phyloP scores from a whole-genome alignment of 2,888 invertebrate genomes.

The Spodoptera picta region DNA sequence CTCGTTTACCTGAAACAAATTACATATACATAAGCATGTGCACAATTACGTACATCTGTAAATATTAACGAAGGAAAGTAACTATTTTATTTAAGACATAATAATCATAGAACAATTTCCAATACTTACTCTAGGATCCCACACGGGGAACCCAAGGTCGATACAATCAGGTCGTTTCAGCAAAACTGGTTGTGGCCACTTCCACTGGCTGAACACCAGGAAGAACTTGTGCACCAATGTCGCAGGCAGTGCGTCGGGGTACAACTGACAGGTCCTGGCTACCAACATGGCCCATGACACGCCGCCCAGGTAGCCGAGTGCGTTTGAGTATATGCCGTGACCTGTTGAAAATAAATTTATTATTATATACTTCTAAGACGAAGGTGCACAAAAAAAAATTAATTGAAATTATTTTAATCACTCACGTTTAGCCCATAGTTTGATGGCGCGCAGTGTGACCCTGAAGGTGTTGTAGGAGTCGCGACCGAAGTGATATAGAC shows the following conservation, averaged over 20 bases:
- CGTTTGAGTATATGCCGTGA: no score
- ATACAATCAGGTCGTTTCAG: slow-evolving; percentile 97
- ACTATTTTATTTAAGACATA: no score
- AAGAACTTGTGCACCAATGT: slow-evolving; percentile 84
- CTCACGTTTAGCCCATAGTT: slow-evolving; percentile 99
- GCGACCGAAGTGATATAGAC: no score
- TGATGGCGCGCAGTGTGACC: slow-evolving; percentile 97
- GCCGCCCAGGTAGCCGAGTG: no score
- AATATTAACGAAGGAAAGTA: no score
- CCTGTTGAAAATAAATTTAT: no score
- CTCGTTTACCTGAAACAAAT: slow-evolving; percentile 91
- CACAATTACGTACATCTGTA: background rate
- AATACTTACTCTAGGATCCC: slow-evolving; percentile 96
- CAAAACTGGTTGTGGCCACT: slow-evolving; percentile 99
- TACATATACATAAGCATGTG: slow-evolving; percentile 74
- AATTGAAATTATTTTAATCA: slow-evolving; percentile 1
- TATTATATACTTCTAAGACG: no score
- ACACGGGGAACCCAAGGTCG: slow-evolving; percentile 96
- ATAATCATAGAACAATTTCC: background rate
- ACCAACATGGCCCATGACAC: no score
- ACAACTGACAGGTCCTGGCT: no score
- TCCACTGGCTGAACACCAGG: slow-evolving; percentile 99
- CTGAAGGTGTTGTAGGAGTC: slow-evolving; percentile 98
- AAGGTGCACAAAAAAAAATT: no score
- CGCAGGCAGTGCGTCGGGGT: no score